phyloP scores from a whole-genome alignment of 2,113 vertebrate genomes.

The Aviceda subcristata region DNA sequence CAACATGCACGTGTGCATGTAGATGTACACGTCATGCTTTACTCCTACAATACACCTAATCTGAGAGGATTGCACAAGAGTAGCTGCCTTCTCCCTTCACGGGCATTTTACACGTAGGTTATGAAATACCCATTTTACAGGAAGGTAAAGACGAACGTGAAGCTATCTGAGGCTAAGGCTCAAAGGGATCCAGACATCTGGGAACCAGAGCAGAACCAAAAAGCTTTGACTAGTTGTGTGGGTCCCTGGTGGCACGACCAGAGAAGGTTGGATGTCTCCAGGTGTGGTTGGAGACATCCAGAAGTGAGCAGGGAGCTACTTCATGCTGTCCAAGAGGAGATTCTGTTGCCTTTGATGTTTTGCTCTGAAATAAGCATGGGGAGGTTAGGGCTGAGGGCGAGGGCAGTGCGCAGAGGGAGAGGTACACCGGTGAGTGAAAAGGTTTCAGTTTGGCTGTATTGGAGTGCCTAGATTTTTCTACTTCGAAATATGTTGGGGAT shows the following conservation, averaged over 20 bases:
- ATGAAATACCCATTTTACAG: background rate
- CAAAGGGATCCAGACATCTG: background rate
- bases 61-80: background rate
- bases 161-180: background rate
- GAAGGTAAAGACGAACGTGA: background rate
- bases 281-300: background rate
- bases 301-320: background rate
- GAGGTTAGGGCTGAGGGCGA: background rate
- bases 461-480: background rate
- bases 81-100: background rate
- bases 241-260: background rate
- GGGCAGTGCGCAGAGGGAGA: background rate
- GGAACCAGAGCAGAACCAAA: background rate
- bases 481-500: background rate
- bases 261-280: background rate
- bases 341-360: background rate
- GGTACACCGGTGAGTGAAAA: background rate
- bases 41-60: background rate
- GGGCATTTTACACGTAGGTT: background rate
- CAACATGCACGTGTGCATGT: accelerated
- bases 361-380: background rate
- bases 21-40: background rate
- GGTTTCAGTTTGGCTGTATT: background rate
- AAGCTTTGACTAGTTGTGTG: background rate
- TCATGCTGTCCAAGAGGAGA: background rate